Conservation (phyloP, 2,888 invertebrate species). For the Linnaemya vulpina region DNA sequence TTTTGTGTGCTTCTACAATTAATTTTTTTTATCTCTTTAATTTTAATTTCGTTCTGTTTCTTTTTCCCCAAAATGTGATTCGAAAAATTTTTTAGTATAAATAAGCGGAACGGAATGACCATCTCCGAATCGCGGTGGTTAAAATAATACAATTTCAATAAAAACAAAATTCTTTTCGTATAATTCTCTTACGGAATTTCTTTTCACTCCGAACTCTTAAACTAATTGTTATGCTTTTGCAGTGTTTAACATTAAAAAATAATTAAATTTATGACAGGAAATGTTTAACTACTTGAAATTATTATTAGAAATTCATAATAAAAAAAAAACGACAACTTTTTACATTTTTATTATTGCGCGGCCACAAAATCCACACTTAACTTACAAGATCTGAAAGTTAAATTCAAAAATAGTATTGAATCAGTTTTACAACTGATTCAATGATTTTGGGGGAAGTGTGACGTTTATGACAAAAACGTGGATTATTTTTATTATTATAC, state of each 20-base stretch:
- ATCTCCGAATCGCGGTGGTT: background rate
- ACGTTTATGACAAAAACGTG: conserved; percentile 68
- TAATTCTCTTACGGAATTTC: background rate
- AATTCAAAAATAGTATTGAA: background rate
- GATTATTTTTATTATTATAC: conserved; percentile 44
- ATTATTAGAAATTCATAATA: conserved; percentile 53
- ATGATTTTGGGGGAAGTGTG: conserved; percentile 69
- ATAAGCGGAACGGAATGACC: too few relatives aligned
- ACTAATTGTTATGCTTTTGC: conserved; percentile 68
- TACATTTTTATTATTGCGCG: background rate
- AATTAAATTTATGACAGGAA: conserved; percentile 80
- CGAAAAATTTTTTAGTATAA: too few relatives aligned
- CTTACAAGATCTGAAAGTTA: conserved; percentile 51
- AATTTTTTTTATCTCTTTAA: too few relatives aligned
- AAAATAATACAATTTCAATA: background rate
- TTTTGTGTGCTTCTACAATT: too few relatives aligned
- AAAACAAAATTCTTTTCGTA: background rate
- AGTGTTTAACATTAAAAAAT: conserved; percentile 68
- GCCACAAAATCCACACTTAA: background rate
- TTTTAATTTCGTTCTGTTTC: too few relatives aligned
- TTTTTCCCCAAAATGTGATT: too few relatives aligned
- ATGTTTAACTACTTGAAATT: conserved; percentile 75
- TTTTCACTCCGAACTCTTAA: conserved; percentile 18
- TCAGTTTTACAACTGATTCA: conserved; percentile 45
- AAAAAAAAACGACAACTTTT: conserved; percentile 19